Evolutionary conservation across 35 echinoderm and acorn worm genomes (phyloP).

Genomic region (Lytechinus pictus): DNA sequence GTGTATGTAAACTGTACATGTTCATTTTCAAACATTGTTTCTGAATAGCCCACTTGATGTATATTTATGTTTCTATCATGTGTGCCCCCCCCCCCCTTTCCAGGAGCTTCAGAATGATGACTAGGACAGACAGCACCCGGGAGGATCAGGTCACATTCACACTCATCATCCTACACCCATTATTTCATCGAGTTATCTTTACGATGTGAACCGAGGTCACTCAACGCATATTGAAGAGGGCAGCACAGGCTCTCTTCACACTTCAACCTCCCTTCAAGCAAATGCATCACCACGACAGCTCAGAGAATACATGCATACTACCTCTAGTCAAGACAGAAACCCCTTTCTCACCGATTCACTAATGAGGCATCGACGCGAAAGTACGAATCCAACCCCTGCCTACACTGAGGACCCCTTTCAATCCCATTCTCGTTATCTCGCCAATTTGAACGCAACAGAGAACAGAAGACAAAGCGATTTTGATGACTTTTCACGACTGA

Average conservation of each 20-base stretch:
- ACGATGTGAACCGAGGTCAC: not conserved
- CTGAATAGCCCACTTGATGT: no score
- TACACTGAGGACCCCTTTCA: not conserved
- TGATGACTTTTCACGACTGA: not conserved
- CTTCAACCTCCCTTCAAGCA: not conserved
- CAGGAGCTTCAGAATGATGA: not conserved
- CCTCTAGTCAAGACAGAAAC: not conserved
- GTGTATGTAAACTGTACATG: no score
- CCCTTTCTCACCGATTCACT: not conserved
- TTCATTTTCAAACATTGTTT: no score
- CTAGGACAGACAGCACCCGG: not conserved
- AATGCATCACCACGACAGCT: not conserved
- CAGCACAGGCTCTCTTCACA: not conserved
- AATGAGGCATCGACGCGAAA: not conserved
- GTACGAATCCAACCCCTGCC: not conserved
- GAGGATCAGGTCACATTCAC: not conserved
- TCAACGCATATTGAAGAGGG: not conserved
- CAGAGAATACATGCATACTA: not conserved
- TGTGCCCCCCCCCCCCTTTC: not conserved
- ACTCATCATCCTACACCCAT: not conserved
- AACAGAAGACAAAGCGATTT: not conserved
- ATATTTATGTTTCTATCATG: not conserved
- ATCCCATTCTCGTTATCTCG: not conserved
- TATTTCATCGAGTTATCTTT: not conserved
- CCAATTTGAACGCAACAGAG: not conserved